phyloP scores from a whole-genome alignment of 2,888 invertebrate species.

The Stenurella melanura region DNA sequence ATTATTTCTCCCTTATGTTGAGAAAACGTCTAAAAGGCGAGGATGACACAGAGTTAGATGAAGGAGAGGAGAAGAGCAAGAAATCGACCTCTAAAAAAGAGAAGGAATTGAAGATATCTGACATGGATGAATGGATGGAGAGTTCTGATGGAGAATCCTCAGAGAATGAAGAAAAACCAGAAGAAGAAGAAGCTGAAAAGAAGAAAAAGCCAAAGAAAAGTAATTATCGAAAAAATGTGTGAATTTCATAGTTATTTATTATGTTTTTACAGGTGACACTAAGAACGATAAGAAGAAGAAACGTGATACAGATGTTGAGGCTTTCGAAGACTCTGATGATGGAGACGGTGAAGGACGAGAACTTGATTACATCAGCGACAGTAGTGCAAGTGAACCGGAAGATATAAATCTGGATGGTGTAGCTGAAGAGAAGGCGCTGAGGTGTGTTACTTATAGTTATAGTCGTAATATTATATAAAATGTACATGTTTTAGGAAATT shows the following conservation, averaged over 20 bases:
- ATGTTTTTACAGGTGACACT: conserved; percentile 47
- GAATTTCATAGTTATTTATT: neutral
- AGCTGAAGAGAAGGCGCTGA: conserved; percentile 81
- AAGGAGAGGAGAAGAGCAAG: conserved; percentile 61
- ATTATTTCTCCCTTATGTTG: conserved; percentile 96
- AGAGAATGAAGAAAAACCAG: conserved; percentile 81
- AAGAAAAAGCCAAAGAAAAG: conserved; percentile 78
- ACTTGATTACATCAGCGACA: conserved; percentile 92
- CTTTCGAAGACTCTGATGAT: conserved; percentile 96
- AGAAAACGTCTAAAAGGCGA: conserved; percentile 83
- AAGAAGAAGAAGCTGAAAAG: conserved; percentile 77
- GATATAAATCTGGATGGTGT: conserved; percentile 85
- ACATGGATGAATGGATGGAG: conserved; percentile 96
- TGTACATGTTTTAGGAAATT: conserved; percentile 78
- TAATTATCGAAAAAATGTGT: neutral
- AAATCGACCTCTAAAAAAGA: conserved; percentile 61
- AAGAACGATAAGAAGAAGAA: conserved; percentile 79
- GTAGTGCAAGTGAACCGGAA: conserved; percentile 87
- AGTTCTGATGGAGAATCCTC: conserved; percentile 86
- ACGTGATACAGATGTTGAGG: conserved; percentile 90
- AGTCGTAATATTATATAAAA: neutral
- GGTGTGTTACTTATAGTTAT: conserved; percentile 69
- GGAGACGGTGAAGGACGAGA: conserved; percentile 97
- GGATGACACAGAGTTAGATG: conserved; percentile 68
- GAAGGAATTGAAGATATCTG: conserved; percentile 88